phyloP scores from a whole-genome alignment of 1,140 invertebrate species.

The Apolygus lucorum region DNA sequence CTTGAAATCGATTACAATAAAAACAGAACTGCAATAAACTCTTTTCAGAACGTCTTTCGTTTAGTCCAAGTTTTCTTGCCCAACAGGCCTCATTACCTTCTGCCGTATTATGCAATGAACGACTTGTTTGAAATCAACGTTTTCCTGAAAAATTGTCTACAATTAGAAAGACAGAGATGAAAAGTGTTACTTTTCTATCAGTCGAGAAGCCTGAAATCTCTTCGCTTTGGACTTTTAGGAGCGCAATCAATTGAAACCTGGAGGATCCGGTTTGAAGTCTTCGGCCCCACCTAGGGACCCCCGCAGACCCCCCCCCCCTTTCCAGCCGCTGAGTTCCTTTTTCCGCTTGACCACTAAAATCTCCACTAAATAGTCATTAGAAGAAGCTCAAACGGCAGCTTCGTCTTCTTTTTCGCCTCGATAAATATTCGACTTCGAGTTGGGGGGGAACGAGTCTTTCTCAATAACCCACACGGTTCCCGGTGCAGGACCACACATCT shows the following conservation, averaged over 20 bases:
- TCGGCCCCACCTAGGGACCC: not conserved
- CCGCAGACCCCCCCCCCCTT: not conserved
- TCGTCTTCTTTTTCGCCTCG: not conserved
- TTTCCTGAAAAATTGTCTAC: not conserved
- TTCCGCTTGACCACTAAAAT: not conserved
- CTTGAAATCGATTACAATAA: no score
- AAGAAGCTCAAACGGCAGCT: slow-evolving; percentile 12
- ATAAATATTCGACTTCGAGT: slow-evolving; percentile 8
- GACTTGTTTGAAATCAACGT: not conserved
- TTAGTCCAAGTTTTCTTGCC: no score
- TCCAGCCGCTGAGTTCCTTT: no score
- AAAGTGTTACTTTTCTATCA: not conserved
- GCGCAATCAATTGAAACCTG: slow-evolving; percentile 10
- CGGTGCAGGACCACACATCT: no score
- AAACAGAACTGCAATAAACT: no score
- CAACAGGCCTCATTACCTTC: no score
- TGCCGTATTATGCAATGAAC: no score
- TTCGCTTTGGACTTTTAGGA: not conserved
- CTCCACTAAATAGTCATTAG: slow-evolving; percentile 16
- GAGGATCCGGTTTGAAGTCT: not conserved
- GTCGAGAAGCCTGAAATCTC: not conserved
- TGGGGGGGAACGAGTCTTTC: not conserved
- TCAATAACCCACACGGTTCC: slow-evolving; percentile 3
- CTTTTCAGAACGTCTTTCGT: no score
- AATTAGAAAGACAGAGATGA: no score